Conservation (phyloP, 2,888 invertebrate species). For the Epinotia brunnichana region DNA sequence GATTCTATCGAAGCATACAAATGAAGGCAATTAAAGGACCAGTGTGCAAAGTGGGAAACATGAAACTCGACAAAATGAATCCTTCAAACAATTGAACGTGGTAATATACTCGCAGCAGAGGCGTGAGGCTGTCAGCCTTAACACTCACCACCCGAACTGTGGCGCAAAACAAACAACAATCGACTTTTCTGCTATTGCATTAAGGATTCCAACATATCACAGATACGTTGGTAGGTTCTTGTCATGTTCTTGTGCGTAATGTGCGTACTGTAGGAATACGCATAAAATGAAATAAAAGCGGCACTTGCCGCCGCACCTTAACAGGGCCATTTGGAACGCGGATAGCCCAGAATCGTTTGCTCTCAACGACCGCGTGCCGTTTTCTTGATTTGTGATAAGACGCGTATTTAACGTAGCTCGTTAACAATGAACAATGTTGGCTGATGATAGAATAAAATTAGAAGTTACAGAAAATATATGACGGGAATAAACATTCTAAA, state of each 20-base stretch:
- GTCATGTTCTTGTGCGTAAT: slow-evolving; percentile 10
- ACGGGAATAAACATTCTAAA: too few species aligned
- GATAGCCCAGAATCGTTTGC: slow-evolving; percentile 31
- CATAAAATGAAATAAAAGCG: slow-evolving; percentile 36
- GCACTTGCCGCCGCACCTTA: slow-evolving; percentile 31
- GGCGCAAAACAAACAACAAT: slow-evolving; percentile 5
- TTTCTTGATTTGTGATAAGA: slow-evolving; percentile 27
- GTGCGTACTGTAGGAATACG: slow-evolving; percentile 19
- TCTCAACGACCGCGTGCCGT: slow-evolving; percentile 25
- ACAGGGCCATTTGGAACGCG: slow-evolving; percentile 31
- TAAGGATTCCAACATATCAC: slow-evolving; percentile 1
- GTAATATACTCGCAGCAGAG: slow-evolving; percentile 5
- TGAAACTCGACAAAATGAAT: slow-evolving; percentile 15
- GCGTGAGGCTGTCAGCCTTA: slow-evolving; percentile 1
- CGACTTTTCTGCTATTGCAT: neutral
- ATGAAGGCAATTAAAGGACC: neutral
- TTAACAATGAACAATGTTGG: slow-evolving; percentile 9
- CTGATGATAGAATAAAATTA: neutral
- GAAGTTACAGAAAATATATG: too few species aligned
- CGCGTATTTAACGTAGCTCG: slow-evolving; percentile 26
- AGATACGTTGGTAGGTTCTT: slow-evolving; percentile 1
- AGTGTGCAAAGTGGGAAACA: neutral
- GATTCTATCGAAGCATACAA: neutral
- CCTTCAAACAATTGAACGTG: slow-evolving; percentile 12
- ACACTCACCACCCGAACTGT: neutral